Percentiles rank a stretch among this genome's conserved stretches.
Evolutionary conservation across 2,888 invertebrate species (phyloP).

Genomic region (Meliscaeva auricollis): DNA sequence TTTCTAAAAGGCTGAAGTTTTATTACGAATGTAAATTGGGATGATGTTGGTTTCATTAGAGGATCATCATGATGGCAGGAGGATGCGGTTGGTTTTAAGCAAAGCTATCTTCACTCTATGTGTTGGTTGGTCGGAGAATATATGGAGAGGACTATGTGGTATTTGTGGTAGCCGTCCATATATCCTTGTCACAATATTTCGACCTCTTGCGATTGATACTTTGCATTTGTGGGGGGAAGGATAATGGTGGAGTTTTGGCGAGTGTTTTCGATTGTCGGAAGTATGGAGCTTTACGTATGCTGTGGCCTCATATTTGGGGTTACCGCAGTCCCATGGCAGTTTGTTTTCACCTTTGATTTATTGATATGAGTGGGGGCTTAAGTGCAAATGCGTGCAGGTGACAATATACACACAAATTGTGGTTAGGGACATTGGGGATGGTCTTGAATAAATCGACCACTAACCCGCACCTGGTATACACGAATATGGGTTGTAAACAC

Average conservation of each 20-base stretch:
- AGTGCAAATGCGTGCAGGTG: constrained; percentile 66
- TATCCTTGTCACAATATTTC: constrained; percentile 62
- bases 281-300: not conserved
- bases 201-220: constrained; percentile 70
- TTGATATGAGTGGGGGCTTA: constrained; percentile 71
- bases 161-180: constrained; percentile 49
- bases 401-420: constrained; percentile 50
- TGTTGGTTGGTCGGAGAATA: not conserved
- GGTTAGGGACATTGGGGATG: constrained; percentile 31
- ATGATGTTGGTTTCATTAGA: constrained; percentile 71
- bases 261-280: not conserved
- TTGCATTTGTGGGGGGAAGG: constrained; percentile 22
- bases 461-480: not conserved
- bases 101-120: constrained; percentile 42
- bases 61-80: constrained; percentile 28
- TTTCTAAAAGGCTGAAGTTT: constrained; percentile 70
- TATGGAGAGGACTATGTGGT: constrained; percentile 27
- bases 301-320: constrained; percentile 52
- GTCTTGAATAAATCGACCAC: constrained; percentile 35
- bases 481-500: not conserved
- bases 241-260: not conserved
- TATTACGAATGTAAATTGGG: constrained; percentile 75
- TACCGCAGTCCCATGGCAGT: constrained; percentile 65
- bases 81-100: constrained; percentile 54
- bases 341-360: constrained; percentile 72